phyloP scores from a whole-genome alignment of 2,888 invertebrate genomes.

The Orchestes rusci region DNA sequence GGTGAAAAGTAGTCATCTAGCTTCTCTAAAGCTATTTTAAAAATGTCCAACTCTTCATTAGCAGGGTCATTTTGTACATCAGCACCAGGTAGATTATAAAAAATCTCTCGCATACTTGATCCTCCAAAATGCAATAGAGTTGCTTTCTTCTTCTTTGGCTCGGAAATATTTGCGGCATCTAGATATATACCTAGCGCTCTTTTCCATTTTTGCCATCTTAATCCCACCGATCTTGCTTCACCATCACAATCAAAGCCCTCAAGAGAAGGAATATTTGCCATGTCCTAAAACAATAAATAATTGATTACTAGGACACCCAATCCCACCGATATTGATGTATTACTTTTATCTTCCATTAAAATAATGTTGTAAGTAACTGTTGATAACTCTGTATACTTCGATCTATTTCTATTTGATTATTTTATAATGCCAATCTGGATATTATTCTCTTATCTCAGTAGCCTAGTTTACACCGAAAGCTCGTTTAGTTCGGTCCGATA shows the following conservation, averaged over 20 bases:
- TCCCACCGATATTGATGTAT: too few species aligned
- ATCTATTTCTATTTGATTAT: too few species aligned
- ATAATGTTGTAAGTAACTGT: too few species aligned
- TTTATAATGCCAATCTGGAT: too few species aligned
- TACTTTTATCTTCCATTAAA: too few species aligned
- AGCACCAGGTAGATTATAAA: slow-evolving; percentile 28
- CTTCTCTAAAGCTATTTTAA: slow-evolving; percentile 19
- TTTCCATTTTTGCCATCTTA: slow-evolving; percentile 33
- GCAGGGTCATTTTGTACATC: slow-evolving; percentile 16
- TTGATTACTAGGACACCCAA: too few species aligned
- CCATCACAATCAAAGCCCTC: slow-evolving; percentile 26
- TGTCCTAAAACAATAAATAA: neutral
- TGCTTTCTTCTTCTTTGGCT: slow-evolving; percentile 23
- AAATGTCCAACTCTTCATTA: slow-evolving; percentile 7
- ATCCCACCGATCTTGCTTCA: slow-evolving; percentile 28
- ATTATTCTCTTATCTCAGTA: too few species aligned
- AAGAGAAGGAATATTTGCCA: neutral
- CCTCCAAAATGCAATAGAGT: slow-evolving; percentile 28
- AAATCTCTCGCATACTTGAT: slow-evolving; percentile 29
- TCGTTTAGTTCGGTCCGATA: too few species aligned
- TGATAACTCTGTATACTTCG: too few species aligned
- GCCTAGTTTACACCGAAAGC: too few species aligned
- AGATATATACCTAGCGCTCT: slow-evolving; percentile 29
- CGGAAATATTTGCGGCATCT: slow-evolving; percentile 19
- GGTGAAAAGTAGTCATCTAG: slow-evolving; percentile 29